Evolutionary conservation across 2,113 vertebrate species (phyloP).

Genomic region (Grammomys surdaster): DNA sequence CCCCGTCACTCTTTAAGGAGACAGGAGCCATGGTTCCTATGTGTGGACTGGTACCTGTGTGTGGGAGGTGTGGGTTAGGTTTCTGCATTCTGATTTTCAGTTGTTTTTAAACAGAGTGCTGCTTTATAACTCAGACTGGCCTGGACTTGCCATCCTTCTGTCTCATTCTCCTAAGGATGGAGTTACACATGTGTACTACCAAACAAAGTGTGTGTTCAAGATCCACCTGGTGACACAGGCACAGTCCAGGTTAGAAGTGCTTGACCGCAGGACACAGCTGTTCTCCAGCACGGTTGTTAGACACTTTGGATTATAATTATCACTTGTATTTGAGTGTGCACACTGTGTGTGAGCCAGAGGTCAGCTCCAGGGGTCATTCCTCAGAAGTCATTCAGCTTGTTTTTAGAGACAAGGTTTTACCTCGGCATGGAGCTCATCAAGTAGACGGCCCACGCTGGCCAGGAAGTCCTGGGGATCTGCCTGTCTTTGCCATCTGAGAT

Average conservation of each 20-base stretch:
- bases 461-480: not conserved
- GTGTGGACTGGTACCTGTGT: not conserved
- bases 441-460: not conserved
- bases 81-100: not conserved
- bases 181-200: not conserved
- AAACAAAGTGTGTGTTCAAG: not conserved
- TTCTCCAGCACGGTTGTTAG: rapidly evolving
- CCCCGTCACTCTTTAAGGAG: not conserved
- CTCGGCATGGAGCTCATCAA: not conserved
- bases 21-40: not conserved
- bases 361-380: not conserved
- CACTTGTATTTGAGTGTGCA: not conserved
- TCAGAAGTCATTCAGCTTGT: not conserved
- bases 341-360: not conserved
- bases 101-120: not conserved
- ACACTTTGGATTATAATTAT: not conserved
- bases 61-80: not conserved
- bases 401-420: not conserved
- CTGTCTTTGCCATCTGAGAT: not conserved
- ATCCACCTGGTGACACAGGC: not conserved
- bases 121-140: not conserved
- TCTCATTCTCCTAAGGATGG: not conserved
- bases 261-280: not conserved
- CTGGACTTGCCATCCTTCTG: not conserved
- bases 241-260: not conserved